Conservation (phyloP, 2,113 vertebrate species). For the Entomyzon cyanotis region DNA sequence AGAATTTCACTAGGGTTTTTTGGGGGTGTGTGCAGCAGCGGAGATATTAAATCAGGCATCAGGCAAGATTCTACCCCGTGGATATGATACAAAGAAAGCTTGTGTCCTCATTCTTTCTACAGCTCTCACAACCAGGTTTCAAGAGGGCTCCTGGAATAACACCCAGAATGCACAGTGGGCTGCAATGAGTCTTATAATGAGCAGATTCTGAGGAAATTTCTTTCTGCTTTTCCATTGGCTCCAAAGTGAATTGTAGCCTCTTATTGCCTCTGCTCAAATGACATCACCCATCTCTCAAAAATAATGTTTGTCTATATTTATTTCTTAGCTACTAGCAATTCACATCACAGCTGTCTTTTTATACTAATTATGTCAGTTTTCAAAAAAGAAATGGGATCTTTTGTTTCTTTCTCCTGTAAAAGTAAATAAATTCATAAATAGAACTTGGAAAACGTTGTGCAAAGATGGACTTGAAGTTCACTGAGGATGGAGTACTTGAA, state of each 20-base stretch:
- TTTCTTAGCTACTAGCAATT: background rate
- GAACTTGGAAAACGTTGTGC: slow-evolving; percentile 39
- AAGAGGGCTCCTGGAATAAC: background rate
- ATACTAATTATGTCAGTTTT: slow-evolving; percentile 24
- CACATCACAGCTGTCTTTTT: slow-evolving; percentile 3
- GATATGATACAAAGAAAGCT: background rate
- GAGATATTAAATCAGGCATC: background rate
- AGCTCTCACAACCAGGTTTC: background rate
- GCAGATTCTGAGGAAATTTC: background rate
- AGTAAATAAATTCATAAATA: background rate
- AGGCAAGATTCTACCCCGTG: background rate
- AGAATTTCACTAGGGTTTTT: background rate
- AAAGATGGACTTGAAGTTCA: slow-evolving; percentile 41
- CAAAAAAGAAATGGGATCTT: background rate
- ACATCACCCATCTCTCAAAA: background rate
- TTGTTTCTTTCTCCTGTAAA: background rate
- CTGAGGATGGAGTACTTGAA: slow-evolving; percentile 19
- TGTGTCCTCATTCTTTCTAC: background rate
- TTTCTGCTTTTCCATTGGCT: background rate
- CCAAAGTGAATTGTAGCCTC: background rate
- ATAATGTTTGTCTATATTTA: background rate
- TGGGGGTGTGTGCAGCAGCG: accelerated
- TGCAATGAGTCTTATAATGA: background rate
- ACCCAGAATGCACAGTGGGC: background rate
- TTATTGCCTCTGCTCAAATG: background rate